These are phyloP conservation scores for Manduca sexta DNA, from an alignment of 1,140 invertebrate species.

Conservation along the genomic window DNA sequence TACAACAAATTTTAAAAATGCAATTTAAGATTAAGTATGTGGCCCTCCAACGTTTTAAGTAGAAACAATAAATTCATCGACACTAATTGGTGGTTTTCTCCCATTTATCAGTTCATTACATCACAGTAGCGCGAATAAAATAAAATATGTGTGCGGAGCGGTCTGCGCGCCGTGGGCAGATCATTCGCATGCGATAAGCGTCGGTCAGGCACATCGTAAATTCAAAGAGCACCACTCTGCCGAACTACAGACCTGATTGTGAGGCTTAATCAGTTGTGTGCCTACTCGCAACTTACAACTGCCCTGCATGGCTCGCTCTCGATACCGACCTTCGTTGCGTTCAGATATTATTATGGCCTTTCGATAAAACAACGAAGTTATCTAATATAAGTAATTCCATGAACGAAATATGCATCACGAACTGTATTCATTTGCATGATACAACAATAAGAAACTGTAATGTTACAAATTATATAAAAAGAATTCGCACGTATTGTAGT, in stretches of 20 bases:
- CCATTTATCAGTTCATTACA: conserved; percentile 73
- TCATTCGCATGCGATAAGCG: conserved; percentile 71
- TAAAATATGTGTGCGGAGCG: conserved; percentile 70
- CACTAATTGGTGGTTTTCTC: conserved; percentile 73
- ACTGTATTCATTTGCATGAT: too few species aligned
- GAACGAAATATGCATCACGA: too few species aligned
- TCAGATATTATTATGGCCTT: neutral
- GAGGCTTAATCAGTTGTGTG: conserved; percentile 62
- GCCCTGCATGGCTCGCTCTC: too few species aligned
- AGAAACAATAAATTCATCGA: conserved; percentile 73
- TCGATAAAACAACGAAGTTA: too few species aligned
- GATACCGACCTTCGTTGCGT: too few species aligned
- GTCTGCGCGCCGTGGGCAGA: conserved; percentile 63
- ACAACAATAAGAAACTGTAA: too few species aligned
- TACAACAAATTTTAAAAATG: conserved; percentile 54
- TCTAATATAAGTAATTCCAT: too few species aligned
- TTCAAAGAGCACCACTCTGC: conserved; percentile 61
- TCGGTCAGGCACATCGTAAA: conserved; percentile 70
- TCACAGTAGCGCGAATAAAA: conserved; percentile 72
- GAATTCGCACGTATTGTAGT: too few species aligned
- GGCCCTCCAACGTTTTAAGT: conserved; percentile 71
- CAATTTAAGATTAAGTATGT: conserved; percentile 64
- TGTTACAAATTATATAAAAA: too few species aligned
- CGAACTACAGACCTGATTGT: conserved; percentile 69
- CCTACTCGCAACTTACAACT: conserved; percentile 26